Base-by-base conservation (phyloP, 2,113 vertebrate genomes). In the Percina caprodes region DNA sequence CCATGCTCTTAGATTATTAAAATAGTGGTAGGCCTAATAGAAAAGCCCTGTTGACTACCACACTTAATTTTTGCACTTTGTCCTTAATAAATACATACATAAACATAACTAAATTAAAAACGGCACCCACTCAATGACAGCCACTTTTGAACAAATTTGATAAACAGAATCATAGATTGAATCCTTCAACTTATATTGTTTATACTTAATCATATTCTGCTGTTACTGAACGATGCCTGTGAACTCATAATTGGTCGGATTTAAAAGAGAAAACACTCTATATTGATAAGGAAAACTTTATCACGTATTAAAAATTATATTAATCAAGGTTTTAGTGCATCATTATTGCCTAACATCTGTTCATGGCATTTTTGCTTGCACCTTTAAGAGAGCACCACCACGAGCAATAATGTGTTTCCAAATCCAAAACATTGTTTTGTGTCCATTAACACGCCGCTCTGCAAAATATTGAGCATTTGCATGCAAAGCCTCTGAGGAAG, bases 351-450 rank as follows among this genome's bases (percentile, higher is more conserved):
- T 11, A 33, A 56, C n/a, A 30, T 35, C n/a, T 24, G 24, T 42
- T 45, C n/a, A 35, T 35, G 11, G 18, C 21, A 45, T 8, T 33
- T 21, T 18, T 13, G 30, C 10, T 72, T 49, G 12, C 69, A 55
- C 61, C 19, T 54, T 55, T 26, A 30, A 58, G 59, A 26, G 10
- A 46, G 70, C 49, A 12, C 46, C n/a, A 14, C 60, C 52, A 80
- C 60, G 48, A 66, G 18, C 10, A 54, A 42, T 39, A 26, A 61
- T 21, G 35, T 49, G 26, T 54, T 48, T 59, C 9, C 1, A 30
- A 58, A 42, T 42, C 39, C 9, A n/a, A 62, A 42, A 30, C 3
- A 26, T 65, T 4, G 2, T 45, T 5, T 61, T 55, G 3, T 26
- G 35, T 67, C 46, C 18, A 19, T 63, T 46, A 39, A 62, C n/a